Percentiles rank a stretch among this genome's conserved stretches.
Conservation (phyloP, 92 coral and sea anemone genomes). For the Epizoanthus illoricatus region DNA sequence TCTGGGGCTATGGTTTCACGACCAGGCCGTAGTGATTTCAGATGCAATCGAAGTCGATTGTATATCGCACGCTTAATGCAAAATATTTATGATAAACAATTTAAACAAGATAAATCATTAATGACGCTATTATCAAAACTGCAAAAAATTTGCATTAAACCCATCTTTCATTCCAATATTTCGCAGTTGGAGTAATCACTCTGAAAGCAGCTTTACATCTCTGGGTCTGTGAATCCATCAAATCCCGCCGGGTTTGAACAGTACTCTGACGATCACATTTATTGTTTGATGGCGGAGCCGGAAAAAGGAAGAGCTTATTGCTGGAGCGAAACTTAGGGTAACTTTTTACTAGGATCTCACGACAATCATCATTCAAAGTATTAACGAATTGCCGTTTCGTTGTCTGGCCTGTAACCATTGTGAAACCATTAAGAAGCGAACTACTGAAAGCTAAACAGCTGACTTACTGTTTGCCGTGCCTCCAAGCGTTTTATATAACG, state of each 20-base stretch:
- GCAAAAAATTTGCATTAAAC: slow-evolving; percentile 39
- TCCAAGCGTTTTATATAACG: slow-evolving; percentile 16
- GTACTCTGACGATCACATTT: background rate
- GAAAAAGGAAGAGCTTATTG: background rate
- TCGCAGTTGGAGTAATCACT: background rate
- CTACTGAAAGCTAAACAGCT: background rate
- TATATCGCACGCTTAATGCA: background rate
- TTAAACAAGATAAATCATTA: slow-evolving; percentile 43
- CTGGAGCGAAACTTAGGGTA: background rate
- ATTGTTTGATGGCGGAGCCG: background rate
- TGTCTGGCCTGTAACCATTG: background rate
- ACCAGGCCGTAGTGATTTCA: background rate
- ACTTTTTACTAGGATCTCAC: background rate
- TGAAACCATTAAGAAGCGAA: background rate
- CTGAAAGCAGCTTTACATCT: background rate
- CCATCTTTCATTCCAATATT: slow-evolving; percentile 2
- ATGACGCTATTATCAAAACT: slow-evolving; percentile 42
- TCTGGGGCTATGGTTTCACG: background rate
- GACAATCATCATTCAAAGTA: background rate
- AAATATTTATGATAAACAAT: slow-evolving; percentile 39
- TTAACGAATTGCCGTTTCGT: background rate
- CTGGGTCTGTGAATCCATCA: background rate
- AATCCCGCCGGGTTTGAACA: background rate
- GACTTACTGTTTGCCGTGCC: background rate
- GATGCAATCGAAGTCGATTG: slow-evolving; percentile 1